A percentile compares a stretch with the other conserved stretches of the same genome.
Conservation (phyloP, 2,797 vertebrate genomes). For the Ctenosaura bakeri region DNA sequence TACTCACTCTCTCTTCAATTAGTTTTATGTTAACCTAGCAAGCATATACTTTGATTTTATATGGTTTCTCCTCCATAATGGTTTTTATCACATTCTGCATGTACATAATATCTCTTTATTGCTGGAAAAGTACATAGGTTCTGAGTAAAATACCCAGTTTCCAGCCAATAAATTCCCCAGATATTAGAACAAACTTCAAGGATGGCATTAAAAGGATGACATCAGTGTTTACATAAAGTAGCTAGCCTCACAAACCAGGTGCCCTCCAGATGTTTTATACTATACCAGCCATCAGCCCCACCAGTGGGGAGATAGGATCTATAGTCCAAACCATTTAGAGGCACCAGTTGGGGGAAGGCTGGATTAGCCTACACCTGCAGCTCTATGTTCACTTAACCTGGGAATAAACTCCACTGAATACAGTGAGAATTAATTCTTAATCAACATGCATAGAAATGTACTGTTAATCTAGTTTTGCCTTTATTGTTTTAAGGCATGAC, state of each 20-base stretch:
- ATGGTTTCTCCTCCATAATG: neutral
- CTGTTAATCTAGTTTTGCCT: neutral
- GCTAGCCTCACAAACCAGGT: too few species aligned
- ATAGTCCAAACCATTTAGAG: neutral
- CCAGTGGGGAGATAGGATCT: neutral
- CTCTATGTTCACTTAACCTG: neutral
- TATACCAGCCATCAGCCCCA: neutral
- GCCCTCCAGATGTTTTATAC: neutral
- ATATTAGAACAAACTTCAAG: neutral
- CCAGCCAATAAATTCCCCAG: neutral
- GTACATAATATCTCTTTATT: neutral
- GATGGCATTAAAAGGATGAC: neutral
- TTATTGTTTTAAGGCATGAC: neutral
- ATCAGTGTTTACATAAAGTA: neutral
- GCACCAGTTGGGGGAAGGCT: neutral
- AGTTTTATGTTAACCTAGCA: neutral
- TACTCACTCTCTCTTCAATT: neutral
- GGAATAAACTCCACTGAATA: neutral
- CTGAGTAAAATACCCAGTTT: neutral
- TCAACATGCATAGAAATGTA: neutral
- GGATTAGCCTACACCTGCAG: neutral
- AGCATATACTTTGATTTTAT: neutral
- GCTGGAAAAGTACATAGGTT: neutral
- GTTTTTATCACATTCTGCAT: neutral
- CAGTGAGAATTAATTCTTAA: too few species aligned